Percentiles rank a stretch among this genome's conserved stretches.
phyloP scores from a whole-genome alignment of 2,797 vertebrate species.

The Nyctibius grandis region DNA sequence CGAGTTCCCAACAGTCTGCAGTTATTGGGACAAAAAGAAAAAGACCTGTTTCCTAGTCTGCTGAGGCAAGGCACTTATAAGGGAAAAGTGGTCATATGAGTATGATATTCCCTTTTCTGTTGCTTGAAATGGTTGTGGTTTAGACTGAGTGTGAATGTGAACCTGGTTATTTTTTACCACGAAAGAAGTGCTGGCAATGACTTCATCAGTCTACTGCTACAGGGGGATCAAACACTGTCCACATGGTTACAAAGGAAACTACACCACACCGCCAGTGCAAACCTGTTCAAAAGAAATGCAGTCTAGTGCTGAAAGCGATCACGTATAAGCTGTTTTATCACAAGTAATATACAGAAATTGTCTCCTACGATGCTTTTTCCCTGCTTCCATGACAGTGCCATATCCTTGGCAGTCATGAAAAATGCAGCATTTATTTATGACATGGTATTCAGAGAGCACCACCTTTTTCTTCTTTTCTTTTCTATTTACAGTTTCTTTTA shows the following conservation, averaged over 20 bases:
- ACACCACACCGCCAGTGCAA: background rate
- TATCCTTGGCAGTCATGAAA: background rate
- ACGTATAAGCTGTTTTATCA: background rate
- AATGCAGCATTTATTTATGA: background rate
- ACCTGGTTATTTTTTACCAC: background rate
- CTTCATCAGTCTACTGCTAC: background rate
- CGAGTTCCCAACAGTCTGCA: background rate
- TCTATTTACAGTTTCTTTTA: background rate
- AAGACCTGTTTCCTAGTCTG: background rate
- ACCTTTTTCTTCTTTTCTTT: fast-evolving
- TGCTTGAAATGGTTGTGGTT: background rate
- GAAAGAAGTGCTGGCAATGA: background rate
- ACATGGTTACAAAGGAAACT: background rate
- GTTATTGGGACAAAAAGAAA: fast-evolving
- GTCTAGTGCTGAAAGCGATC: background rate
- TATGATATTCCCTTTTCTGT: background rate
- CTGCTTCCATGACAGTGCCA: background rate
- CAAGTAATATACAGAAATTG: background rate
- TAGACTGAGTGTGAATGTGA: background rate
- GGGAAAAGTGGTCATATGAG: background rate
- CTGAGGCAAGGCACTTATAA: background rate
- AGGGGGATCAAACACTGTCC: background rate
- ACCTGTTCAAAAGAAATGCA: background rate
- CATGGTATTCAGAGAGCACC: background rate
- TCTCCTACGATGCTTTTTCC: background rate